Evolutionary conservation across 2,888 invertebrate genomes (phyloP).

Genomic region (Macrophya annulata): DNA sequence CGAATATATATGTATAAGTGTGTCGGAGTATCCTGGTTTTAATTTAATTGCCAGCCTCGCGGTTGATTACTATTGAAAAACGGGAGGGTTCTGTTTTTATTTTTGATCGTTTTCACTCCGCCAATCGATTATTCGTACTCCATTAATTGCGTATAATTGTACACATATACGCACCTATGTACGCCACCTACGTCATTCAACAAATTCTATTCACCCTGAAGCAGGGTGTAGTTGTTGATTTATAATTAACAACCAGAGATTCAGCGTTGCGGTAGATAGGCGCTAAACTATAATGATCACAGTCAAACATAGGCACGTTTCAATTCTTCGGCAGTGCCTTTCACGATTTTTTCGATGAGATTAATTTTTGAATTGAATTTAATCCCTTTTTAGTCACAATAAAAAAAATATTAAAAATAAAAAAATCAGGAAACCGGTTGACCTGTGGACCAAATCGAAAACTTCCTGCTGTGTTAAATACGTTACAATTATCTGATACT

Average conservation of each 20-base stretch:
- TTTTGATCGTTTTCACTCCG: slow-evolving; percentile 6
- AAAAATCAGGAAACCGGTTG: too few relatives aligned
- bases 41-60: slow-evolving; percentile 32
- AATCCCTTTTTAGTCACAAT: too few relatives aligned
- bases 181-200: background rate
- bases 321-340: background rate
- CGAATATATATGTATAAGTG: background rate
- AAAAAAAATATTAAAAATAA: too few relatives aligned
- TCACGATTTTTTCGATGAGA: too few relatives aligned
- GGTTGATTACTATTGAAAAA: slow-evolving; percentile 40
- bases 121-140: slow-evolving; percentile 30
- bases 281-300: background rate
- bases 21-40: slow-evolving; percentile 2
- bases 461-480: too few relatives aligned
- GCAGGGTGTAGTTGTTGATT: background rate
- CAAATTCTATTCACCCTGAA: background rate
- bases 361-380: too few relatives aligned
- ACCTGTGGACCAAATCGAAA: too few relatives aligned
- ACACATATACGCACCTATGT: background rate
- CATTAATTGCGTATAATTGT: slow-evolving; percentile 34
- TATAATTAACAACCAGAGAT: slow-evolving; percentile 26
- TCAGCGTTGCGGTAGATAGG: background rate
- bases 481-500: too few relatives aligned
- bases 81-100: background rate
- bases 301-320: background rate